These are phyloP conservation scores for Thymelicus lineola DNA, from an alignment of 2,888 invertebrate species.

Conservation along the genomic window DNA sequence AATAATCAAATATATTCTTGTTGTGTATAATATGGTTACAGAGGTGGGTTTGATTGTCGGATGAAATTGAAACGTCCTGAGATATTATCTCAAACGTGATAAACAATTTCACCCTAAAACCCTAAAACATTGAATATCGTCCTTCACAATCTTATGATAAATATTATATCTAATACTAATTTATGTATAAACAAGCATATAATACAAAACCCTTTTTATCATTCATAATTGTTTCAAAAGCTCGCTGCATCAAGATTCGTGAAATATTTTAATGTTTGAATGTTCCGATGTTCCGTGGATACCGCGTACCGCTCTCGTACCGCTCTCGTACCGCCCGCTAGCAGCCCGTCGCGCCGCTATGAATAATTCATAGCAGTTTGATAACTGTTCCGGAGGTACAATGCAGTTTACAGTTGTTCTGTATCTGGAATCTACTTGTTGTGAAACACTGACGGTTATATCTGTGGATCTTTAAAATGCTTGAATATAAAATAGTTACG, in stretches of 20 bases:
- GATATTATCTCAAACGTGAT: too few species aligned
- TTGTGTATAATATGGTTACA: too few species aligned
- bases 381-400: conserved; percentile 49
- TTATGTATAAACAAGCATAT: too few species aligned
- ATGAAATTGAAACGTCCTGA: too few species aligned
- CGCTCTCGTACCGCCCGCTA: conserved; percentile 24
- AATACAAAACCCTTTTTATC: too few species aligned
- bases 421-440: conserved; percentile 26
- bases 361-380: conserved; percentile 53
- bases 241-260: neutral
- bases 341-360: conserved; percentile 36
- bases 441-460: neutral
- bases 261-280: conserved; percentile 6
- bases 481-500: too few species aligned
- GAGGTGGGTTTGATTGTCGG: too few species aligned
- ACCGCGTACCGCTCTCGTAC: conserved; percentile 21
- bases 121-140: too few species aligned
- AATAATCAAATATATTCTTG: too few species aligned
- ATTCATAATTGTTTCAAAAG: neutral
- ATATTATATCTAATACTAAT: too few species aligned
- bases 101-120: too few species aligned
- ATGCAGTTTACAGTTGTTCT: conserved; percentile 41
- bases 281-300: conserved; percentile 6
- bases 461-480: neutral
- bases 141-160: too few species aligned